phyloP scores from a whole-genome alignment of 92 coral and sea anemone species.

The Paragorgia papillata region DNA sequence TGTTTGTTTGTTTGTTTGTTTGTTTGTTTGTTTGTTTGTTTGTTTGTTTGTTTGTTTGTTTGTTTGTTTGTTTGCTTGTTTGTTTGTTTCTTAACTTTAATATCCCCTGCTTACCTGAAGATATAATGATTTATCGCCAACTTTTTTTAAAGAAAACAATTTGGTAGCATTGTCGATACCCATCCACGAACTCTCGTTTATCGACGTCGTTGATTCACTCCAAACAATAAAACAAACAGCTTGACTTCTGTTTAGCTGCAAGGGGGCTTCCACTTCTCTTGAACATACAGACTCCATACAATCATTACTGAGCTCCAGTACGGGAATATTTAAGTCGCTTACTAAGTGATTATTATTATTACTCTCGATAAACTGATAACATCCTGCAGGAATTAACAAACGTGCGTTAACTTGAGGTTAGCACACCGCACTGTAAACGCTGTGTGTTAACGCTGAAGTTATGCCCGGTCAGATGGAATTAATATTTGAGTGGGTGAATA shows the following conservation, averaged over 20 bases:
- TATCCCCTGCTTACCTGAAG: slow-evolving; percentile 4
- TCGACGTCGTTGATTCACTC: slow-evolving; percentile 2
- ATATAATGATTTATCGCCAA: neutral
- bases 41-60: too few relatives aligned
- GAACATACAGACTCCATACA: neutral
- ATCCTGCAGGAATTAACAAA: neutral
- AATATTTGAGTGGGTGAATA: too few relatives aligned
- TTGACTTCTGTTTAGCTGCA: neutral
- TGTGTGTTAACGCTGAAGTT: too few relatives aligned
- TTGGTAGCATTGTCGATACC: neutral
- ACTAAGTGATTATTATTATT: neutral
- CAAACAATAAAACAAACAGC: slow-evolving; percentile 2
- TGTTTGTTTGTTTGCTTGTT: too few relatives aligned
- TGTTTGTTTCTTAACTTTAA: too few relatives aligned
- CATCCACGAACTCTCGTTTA: neutral
- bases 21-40: too few relatives aligned
- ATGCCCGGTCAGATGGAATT: too few relatives aligned
- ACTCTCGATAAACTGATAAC: neutral
- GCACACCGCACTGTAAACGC: neutral
- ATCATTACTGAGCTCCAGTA: neutral
- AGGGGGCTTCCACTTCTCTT: neutral
- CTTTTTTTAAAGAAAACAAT: slow-evolving; percentile 1
- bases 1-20: too few relatives aligned
- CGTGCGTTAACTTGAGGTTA: neutral
- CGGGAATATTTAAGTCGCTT: neutral